Evolutionary conservation across 2,113 vertebrate species (phyloP).

Genomic region (Oriolus oriolus): DNA sequence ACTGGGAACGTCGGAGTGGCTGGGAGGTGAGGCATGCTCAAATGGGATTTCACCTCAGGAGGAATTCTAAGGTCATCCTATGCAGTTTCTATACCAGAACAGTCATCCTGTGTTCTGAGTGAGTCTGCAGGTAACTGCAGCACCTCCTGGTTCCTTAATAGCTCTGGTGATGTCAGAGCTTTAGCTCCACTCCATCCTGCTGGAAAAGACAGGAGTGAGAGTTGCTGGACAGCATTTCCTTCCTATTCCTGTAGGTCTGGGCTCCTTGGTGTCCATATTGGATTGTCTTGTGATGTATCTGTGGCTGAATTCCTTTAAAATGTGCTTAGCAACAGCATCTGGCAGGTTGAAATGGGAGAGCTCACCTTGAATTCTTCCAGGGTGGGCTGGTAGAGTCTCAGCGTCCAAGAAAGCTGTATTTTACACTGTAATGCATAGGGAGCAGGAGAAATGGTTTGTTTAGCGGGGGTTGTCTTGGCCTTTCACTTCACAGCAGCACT

Average conservation of each 20-base stretch:
- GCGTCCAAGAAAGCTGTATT: not conserved
- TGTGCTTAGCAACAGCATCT: not conserved
- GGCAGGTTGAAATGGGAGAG: not conserved
- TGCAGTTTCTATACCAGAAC: not conserved
- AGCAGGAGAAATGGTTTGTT: not conserved
- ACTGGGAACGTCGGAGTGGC: not conserved
- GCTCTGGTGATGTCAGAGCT: not conserved
- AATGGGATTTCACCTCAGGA: not conserved
- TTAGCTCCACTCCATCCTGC: not conserved
- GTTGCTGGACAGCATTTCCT: not conserved
- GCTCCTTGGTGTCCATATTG: not conserved
- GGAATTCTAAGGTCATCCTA: not conserved
- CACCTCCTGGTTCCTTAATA: not conserved
- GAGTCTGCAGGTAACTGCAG: not conserved
- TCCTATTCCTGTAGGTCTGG: not conserved
- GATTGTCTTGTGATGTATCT: not conserved
- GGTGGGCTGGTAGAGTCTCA: not conserved
- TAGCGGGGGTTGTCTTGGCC: not conserved
- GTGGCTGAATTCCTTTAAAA: not conserved
- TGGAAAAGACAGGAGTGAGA: not conserved
- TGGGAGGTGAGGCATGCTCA: not conserved
- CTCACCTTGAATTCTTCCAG: not conserved
- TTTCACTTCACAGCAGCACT: not conserved
- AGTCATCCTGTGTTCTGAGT: not conserved
- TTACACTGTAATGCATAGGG: rapidly evolving